Conservation (phyloP, 2,113 vertebrate species). For the Corynorhinus townsendii region DNA sequence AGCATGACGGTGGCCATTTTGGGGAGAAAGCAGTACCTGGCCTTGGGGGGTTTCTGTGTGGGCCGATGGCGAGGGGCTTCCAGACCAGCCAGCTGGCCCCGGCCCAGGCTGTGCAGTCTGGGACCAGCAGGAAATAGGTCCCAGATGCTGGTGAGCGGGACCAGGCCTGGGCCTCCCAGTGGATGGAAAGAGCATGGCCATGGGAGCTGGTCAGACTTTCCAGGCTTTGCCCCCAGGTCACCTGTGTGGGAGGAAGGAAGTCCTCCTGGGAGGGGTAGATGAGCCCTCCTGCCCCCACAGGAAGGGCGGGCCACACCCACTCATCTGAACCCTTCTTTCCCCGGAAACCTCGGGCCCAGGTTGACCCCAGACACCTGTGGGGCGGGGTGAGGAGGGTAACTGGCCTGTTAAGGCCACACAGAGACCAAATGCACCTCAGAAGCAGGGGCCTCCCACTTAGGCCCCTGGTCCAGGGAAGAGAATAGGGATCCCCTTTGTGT, state of each 20-base stretch:
- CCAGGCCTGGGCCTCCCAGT: accelerated
- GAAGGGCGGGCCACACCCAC: neutral
- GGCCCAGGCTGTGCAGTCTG: neutral
- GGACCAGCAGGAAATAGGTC: neutral
- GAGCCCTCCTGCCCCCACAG: neutral
- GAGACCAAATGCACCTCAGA: neutral
- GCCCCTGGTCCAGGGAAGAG: neutral
- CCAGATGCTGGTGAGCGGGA: neutral
- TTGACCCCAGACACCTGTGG: neutral
- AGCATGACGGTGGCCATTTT: accelerated
- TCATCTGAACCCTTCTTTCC: neutral
- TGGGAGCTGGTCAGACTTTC: conserved; percentile 1
- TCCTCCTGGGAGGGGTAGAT: conserved; percentile 12
- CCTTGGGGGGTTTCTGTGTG: accelerated
- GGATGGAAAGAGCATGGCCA: neutral
- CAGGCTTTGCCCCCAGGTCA: neutral
- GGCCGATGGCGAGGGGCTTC: neutral
- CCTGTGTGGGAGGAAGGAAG: conserved; percentile 51
- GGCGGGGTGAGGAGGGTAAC: neutral
- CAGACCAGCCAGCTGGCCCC: neutral
- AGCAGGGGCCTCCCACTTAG: neutral
- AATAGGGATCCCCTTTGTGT: accelerated
- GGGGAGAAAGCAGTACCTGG: neutral
- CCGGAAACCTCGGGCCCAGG: neutral
- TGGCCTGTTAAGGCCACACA: neutral